Base-by-base conservation (phyloP, 1,140 invertebrate species). In the Drosophila athabasca region DNA sequence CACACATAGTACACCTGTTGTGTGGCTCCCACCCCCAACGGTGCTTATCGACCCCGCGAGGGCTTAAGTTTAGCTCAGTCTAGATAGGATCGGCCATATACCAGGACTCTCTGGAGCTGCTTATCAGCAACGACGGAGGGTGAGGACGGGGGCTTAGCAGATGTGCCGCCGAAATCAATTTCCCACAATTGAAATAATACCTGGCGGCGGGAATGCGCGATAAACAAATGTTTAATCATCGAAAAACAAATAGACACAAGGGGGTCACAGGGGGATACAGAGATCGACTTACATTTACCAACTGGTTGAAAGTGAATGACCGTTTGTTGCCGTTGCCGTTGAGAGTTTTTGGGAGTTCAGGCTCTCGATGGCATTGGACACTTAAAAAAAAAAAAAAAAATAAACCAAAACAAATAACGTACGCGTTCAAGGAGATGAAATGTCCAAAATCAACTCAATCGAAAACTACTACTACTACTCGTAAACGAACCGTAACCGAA, bases 161-260 rank as follows among this genome's bases (percentile, higher is more conserved):
- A 84, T 84, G 80, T 72, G 41, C 26, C 60, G 46, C 62, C 67
- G 54, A 48, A 82, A 79, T 72, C 71, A 79, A 82, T 84, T 84
- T 84, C 80, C 80, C 80, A 84, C 60, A 39, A 39, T 39, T 39
- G 35, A 39, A 39, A 35, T 11, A 35, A 35, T 35, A 35, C 11
- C 31, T 35, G 31, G 31, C 31, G 31, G 31, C 31, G 9, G 31
- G 31, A 39, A 5, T 9, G 31, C 3, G 35, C 35, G 35, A 39
- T 39, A 39, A 39, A 13, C 35, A 39, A 39, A 39, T 39, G 35
- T 39, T 39, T 13, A 39, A 39, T 39, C 51, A 55, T 1, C 5
- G 6, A 4, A 29, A 11, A 22, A 22, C 52, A 54, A n/a, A 61
- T 26, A 19, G 41, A n/a, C 29, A 60, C 45, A 31, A 31, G 7